These are phyloP conservation scores for Drepana arcuata DNA, from an alignment of 1,140 invertebrate genomes.

Conservation along the genomic window DNA sequence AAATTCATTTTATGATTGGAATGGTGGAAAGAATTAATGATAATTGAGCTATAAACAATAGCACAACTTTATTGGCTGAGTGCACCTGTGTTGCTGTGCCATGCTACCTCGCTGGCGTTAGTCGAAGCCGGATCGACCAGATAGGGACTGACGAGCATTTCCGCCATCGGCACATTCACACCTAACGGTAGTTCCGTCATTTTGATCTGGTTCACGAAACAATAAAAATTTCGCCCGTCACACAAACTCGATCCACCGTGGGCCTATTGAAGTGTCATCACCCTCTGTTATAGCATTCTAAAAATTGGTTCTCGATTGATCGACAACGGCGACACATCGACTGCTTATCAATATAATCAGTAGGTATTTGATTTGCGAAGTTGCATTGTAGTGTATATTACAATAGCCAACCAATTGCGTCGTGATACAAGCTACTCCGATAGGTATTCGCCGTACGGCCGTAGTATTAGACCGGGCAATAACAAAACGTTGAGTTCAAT, in stretches of 20 bases:
- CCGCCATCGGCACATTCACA: constrained; percentile 47
- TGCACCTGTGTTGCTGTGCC: no score
- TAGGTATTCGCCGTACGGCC: constrained; percentile 9
- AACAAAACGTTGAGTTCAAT: constrained; percentile 21
- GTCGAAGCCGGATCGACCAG: no score
- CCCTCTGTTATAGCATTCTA: constrained; percentile 16
- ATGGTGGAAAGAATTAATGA: no score
- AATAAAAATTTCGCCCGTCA: constrained; percentile 41
- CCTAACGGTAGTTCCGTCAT: constrained; percentile 49
- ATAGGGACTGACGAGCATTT: constrained; percentile 33
- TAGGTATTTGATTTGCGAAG: no score
- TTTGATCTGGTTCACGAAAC: constrained; percentile 53
- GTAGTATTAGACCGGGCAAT: constrained; percentile 17
- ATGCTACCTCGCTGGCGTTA: no score
- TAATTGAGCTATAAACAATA: no score
- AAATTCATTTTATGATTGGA: no score
- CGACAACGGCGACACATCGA: neutral
- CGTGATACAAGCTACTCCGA: constrained; percentile 11
- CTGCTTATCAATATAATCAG: constrained; percentile 7
- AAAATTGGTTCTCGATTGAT: constrained; percentile 1
- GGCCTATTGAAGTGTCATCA: constrained; percentile 32
- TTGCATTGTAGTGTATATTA: constrained; percentile 6
- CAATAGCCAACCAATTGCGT: constrained; percentile 6
- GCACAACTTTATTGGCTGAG: no score
- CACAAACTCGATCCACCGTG: constrained; percentile 30